A percentile compares a stretch with the other conserved stretches of the same genome.
Evolutionary conservation across 2,888 invertebrate species (phyloP).

Genomic region (Drosophila helvetica): DNA sequence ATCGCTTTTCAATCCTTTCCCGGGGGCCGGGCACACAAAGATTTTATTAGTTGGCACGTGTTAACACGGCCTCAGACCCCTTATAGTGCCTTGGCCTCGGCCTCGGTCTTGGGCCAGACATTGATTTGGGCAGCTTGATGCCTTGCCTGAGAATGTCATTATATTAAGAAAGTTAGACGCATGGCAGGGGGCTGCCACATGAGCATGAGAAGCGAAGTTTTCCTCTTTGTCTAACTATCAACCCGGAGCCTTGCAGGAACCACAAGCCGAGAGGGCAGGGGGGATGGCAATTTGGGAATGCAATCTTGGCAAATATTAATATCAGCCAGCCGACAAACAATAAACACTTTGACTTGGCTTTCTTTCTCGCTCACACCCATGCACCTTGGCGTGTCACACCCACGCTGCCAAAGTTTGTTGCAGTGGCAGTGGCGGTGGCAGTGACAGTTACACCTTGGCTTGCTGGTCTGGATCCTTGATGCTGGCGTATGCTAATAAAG

Average conservation of each 20-base stretch:
- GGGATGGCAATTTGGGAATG: conserved; percentile 16
- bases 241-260: conserved; percentile 7
- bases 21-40: conserved; percentile 55
- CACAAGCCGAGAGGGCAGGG: conserved; percentile 24
- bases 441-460: not conserved
- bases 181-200: not conserved
- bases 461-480: not conserved
- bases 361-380: not conserved
- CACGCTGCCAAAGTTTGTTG: conserved; percentile 25
- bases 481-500: conserved; percentile 42
- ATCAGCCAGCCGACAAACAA: conserved; percentile 42
- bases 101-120: conserved; percentile 29
- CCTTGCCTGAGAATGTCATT: conserved; percentile 15
- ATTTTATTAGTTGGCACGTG: conserved; percentile 75
- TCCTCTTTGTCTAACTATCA: conserved; percentile 1
- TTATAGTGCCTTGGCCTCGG: conserved; percentile 19
- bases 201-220: not conserved
- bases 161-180: conserved; percentile 37
- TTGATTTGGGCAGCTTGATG: conserved; percentile 52
- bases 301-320: conserved; percentile 58
- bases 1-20: conserved; percentile 65
- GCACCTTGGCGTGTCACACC: conserved; percentile 16
- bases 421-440: conserved; percentile 1
- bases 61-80: conserved; percentile 52
- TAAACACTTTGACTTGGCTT: conserved; percentile 44